Percentiles rank a stretch among this genome's conserved stretches.
These are phyloP conservation scores for Charina bottae DNA, from an alignment of 2,113 vertebrate species.

Conservation along the genomic window DNA sequence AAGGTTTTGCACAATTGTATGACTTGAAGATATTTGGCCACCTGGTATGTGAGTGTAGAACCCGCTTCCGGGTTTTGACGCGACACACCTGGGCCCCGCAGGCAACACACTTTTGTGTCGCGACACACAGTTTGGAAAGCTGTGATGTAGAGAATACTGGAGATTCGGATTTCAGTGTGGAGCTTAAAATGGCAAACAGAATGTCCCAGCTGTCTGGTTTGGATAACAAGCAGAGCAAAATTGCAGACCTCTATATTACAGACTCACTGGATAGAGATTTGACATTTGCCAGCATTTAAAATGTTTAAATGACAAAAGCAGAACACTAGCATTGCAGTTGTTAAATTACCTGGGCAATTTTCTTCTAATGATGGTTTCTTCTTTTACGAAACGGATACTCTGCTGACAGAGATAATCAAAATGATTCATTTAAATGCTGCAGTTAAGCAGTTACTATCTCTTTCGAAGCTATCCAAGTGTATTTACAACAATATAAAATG, in stretches of 20 bases:
- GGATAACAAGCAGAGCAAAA: background rate
- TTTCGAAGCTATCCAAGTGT: slow-evolving; percentile 27
- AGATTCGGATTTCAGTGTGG: background rate
- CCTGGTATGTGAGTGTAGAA: too few species aligned
- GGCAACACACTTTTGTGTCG: too few species aligned
- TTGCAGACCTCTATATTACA: slow-evolving; percentile 10
- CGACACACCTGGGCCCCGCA: too few species aligned
- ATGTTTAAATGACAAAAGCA: background rate
- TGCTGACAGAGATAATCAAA: slow-evolving; percentile 31
- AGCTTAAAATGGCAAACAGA: slow-evolving; percentile 20
- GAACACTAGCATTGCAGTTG: slow-evolving; percentile 10
- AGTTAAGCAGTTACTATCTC: slow-evolving; percentile 31
- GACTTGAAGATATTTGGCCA: too few species aligned
- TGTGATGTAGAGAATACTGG: slow-evolving; percentile 8
- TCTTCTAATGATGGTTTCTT: slow-evolving; percentile 27
- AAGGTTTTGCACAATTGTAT: too few species aligned
- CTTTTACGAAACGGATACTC: slow-evolving; percentile 29
- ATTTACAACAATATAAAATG: slow-evolving; percentile 30
- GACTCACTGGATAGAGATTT: slow-evolving; percentile 13
- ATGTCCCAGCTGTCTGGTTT: background rate
- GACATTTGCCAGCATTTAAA: slow-evolving; percentile 11
- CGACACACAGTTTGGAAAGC: too few species aligned
- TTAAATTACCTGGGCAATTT: slow-evolving; percentile 33
- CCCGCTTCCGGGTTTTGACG: too few species aligned
- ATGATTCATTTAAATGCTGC: slow-evolving; percentile 8